A percentile compares a stretch with the other conserved stretches of the same genome.
Conservation (phyloP, 2,797 vertebrate genomes). For the Phoxinus dragarum region DNA sequence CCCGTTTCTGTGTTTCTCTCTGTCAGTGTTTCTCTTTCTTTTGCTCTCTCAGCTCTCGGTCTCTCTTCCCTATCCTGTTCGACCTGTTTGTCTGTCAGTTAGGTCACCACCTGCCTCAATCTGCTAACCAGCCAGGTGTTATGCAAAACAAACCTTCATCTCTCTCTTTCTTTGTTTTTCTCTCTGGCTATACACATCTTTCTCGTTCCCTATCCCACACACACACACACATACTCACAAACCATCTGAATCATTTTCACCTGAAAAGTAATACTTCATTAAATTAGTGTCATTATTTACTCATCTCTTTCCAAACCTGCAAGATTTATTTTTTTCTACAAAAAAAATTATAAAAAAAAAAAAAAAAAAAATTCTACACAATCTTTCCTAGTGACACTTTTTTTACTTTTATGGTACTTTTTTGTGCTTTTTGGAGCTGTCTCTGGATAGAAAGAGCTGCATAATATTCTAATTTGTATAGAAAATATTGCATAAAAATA, state of each 20-base stretch:
- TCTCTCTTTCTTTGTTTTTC: conserved; percentile 16
- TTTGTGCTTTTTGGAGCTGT: not conserved
- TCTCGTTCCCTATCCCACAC: not conserved
- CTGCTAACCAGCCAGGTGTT: conserved; percentile 40
- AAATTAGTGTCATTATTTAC: not conserved
- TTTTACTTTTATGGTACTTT: not conserved
- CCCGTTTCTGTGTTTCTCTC: conserved; percentile 34
- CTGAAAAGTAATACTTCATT: not conserved
- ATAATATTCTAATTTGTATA: not conserved
- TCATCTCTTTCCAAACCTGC: not conserved
- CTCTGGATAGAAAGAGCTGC: not conserved
- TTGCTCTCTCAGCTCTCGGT: not conserved
- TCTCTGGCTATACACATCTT: not conserved
- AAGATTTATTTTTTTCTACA: not conserved
- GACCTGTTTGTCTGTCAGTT: conserved; percentile 51
- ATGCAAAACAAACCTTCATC: conserved; percentile 42
- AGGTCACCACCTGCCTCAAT: conserved; percentile 44
- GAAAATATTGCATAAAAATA: not conserved
- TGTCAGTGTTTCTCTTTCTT: not conserved
- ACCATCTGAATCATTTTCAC: not conserved
- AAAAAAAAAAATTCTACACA: too few relatives aligned
- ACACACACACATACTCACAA: not conserved
- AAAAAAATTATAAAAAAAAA: too few relatives aligned
- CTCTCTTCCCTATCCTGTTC: conserved; percentile 37
- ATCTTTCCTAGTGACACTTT: not conserved